Conservation (phyloP, 2,113 vertebrate genomes). For the Amphiprion ocellaris region DNA sequence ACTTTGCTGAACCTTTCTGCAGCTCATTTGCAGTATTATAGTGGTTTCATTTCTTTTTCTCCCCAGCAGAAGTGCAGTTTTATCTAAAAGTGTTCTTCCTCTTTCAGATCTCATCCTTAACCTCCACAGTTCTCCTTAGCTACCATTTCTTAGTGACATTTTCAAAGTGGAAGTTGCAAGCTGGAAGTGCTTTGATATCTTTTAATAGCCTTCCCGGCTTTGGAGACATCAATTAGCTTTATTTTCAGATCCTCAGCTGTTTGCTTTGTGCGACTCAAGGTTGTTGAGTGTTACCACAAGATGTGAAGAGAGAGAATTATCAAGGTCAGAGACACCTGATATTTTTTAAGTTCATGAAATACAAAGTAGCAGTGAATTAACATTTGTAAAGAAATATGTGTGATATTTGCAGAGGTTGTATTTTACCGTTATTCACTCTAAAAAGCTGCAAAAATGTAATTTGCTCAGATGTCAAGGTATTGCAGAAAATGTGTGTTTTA, state of each 20-base stretch:
- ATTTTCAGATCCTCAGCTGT: not conserved
- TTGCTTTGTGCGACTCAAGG: not conserved
- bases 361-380: not conserved
- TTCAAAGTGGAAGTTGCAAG: not conserved
- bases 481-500: not conserved
- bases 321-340: too few species aligned
- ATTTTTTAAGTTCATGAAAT: too few species aligned
- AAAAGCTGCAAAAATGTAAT: too few species aligned
- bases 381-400: not conserved
- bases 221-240: not conserved
- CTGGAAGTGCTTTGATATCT: constrained; percentile 3
- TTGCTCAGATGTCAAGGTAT: not conserved
- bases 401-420: not conserved
- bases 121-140: not conserved
- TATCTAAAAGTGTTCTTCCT: not conserved
- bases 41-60: not conserved
- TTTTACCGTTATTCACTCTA: not conserved
- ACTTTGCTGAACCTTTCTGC: too few species aligned
- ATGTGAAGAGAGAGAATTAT: not conserved
- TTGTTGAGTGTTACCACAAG: not conserved
- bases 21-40: too few species aligned
- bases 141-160: constrained; percentile 1
- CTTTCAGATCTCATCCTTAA: not conserved
- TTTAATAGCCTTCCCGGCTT: not conserved
- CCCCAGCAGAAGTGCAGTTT: not conserved